Evolutionary conservation across 1,140 invertebrate genomes (phyloP).

Genomic region (Phocides pigmalion): DNA sequence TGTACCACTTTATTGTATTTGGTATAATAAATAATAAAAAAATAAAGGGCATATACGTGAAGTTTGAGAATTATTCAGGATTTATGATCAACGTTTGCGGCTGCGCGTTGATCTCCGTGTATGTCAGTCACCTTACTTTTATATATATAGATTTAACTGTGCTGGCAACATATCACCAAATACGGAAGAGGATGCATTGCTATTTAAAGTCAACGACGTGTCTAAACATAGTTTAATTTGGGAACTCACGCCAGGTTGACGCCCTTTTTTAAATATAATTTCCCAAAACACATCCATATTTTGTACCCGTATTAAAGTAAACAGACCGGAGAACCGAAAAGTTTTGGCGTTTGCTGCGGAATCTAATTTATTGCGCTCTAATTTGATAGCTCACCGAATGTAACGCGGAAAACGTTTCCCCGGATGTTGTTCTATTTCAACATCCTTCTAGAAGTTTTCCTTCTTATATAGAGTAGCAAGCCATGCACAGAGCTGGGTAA

Average conservation of each 20-base stretch:
- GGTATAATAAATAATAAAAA: no score
- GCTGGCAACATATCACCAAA: constrained; percentile 21
- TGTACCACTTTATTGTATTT: no score
- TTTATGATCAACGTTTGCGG: no score
- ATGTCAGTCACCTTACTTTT: no score
- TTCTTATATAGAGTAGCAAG: no score
- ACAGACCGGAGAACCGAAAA: constrained; percentile 1
- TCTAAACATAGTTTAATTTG: constrained; percentile 40
- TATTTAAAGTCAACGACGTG: constrained; percentile 39
- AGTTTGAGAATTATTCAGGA: no score
- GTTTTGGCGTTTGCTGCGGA: constrained; percentile 2
- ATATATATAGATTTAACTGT: no score
- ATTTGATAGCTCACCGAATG: constrained; percentile 15
- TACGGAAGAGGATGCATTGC: constrained; percentile 46
- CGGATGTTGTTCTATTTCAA: neutral
- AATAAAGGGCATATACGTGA: no score
- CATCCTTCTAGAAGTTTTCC: no score
- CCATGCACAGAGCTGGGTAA: no score
- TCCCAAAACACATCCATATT: neutral
- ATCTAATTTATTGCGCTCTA: constrained; percentile 8
- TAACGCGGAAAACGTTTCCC: constrained; percentile 5
- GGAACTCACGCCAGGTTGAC: constrained; percentile 43
- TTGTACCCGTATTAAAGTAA: neutral
- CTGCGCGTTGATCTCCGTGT: no score
- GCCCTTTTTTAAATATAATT: constrained; percentile 39